These are phyloP conservation scores for Anoplopoma fimbria DNA, from an alignment of 2,113 vertebrate genomes.

Conservation along the genomic window DNA sequence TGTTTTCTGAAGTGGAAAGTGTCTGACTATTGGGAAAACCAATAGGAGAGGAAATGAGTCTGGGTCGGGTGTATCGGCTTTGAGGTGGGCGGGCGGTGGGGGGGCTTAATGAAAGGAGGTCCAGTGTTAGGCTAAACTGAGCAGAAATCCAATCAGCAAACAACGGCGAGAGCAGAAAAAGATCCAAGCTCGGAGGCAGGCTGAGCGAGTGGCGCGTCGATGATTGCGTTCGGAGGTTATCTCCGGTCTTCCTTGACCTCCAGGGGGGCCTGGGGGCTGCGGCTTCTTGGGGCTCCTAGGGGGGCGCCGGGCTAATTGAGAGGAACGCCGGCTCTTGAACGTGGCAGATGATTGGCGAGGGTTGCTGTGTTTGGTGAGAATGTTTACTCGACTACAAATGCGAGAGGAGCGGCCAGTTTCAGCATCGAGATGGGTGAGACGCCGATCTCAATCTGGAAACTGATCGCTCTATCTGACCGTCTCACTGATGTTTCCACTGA, in stretches of 20 bases:
- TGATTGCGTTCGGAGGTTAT: constrained; percentile 75
- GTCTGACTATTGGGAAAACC: constrained; percentile 53
- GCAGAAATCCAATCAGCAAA: constrained; percentile 82
- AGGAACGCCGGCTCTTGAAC: constrained; percentile 54
- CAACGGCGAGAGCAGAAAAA: constrained; percentile 50
- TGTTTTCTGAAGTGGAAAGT: constrained; percentile 60
- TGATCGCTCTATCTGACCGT: neutral
- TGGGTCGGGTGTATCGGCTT: constrained; percentile 48
- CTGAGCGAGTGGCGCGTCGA: constrained; percentile 41
- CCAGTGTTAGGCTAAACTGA: constrained; percentile 75
- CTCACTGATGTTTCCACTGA: constrained; percentile 2
- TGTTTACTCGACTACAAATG: constrained; percentile 49
- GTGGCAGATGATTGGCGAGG: constrained; percentile 48
- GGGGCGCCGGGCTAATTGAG: constrained; percentile 74
- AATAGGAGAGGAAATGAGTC: constrained; percentile 74
- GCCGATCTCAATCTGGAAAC: too few relatives aligned
- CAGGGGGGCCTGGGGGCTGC: too few relatives aligned
- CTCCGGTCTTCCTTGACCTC: constrained; percentile 77
- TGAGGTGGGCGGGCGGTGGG: constrained; percentile 38
- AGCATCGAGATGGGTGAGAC: neutral
- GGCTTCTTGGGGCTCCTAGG: constrained; percentile 41
- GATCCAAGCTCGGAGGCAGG: constrained; percentile 56
- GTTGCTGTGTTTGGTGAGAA: constrained; percentile 43
- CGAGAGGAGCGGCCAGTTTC: constrained; percentile 18
- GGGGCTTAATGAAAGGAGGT: constrained; percentile 66